Conservation (phyloP, 1,140 invertebrate species). For the Magallana ariakensis region DNA sequence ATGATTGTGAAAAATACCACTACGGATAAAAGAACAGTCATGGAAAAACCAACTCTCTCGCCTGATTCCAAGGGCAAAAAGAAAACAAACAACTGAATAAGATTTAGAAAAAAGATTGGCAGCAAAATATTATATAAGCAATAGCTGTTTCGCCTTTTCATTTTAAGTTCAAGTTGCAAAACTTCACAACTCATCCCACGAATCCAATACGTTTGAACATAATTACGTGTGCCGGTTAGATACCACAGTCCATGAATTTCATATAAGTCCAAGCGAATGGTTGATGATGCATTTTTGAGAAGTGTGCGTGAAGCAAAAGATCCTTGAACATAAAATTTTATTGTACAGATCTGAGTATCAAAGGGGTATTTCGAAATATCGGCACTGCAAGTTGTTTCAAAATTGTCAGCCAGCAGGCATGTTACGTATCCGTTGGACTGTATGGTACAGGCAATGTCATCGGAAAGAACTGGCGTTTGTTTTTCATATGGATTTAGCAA, state of each 20-base stretch:
- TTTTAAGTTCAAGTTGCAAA: conserved; percentile 39
- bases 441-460: not conserved
- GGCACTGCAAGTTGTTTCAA: conserved; percentile 8
- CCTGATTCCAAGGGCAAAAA: conserved; percentile 82
- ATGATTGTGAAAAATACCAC: conserved; percentile 82
- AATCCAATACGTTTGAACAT: not conserved
- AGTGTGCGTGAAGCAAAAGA: conserved; percentile 73
- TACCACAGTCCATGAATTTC: conserved; percentile 63
- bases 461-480: not conserved
- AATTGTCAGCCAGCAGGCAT: conserved; percentile 2
- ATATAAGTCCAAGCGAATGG: conserved; percentile 81
- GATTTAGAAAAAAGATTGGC: conserved; percentile 82
- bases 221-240: not conserved
- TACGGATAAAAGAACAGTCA: conserved; percentile 82
- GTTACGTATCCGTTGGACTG: not conserved
- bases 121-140: conserved; percentile 82
- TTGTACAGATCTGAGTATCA: conserved; percentile 33
- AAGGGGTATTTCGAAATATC: conserved; percentile 42
- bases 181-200: not conserved
- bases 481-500: conserved; percentile 7
- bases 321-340: conserved; percentile 16
- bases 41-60: conserved; percentile 82
- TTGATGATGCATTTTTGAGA: conserved; percentile 79
- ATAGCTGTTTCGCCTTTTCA: conserved; percentile 64
- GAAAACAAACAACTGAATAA: conserved; percentile 82